Percentiles rank a stretch among this genome's conserved stretches.
phyloP scores from a whole-genome alignment of 2,797 vertebrate genomes.

The Podargus strigoides region DNA sequence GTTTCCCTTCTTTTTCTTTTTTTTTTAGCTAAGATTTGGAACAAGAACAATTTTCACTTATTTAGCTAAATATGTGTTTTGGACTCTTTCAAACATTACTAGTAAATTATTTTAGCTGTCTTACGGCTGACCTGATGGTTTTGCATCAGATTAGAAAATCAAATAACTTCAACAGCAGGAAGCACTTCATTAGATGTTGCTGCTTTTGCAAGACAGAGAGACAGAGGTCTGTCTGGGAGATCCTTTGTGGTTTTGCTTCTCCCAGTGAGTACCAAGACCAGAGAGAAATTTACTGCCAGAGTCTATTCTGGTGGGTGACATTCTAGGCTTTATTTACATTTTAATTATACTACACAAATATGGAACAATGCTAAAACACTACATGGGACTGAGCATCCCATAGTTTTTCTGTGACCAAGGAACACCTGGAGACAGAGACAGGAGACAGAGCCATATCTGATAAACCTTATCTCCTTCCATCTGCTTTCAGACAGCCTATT shows the following conservation, averaged over 20 bases:
- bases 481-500: background rate
- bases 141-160: background rate
- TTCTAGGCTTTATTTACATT: background rate
- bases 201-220: background rate
- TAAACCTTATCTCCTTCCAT: background rate
- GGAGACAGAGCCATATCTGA: background rate
- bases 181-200: background rate
- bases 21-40: background rate
- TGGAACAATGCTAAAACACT: background rate
- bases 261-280: background rate
- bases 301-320: background rate
- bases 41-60: background rate
- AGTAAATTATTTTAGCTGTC: background rate
- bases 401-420: background rate
- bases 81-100: background rate
- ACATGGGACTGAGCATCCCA: rapidly evolving
- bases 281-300: background rate
- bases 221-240: background rate
- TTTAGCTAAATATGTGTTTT: background rate
- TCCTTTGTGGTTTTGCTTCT: background rate
- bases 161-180: background rate
- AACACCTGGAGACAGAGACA: background rate
- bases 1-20: background rate
- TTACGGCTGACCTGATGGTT: background rate
- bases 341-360: background rate